Base-by-base conservation (phyloP, 2,888 invertebrate genomes). In the Drosophila monieri region DNA sequence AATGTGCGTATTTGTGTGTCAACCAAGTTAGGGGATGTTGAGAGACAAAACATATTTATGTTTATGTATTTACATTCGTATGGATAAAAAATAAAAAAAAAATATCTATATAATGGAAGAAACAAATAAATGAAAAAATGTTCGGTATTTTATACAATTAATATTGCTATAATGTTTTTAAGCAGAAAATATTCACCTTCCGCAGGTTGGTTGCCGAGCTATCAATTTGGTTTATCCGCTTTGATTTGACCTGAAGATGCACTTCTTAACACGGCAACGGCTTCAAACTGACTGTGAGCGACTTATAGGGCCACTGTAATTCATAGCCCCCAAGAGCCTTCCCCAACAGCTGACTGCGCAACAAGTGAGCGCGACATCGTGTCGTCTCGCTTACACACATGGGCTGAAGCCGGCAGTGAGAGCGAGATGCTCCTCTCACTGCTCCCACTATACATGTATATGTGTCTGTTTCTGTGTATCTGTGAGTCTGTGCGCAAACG, bases 141-240 rank as follows among this genome's bases (percentile, higher is more conserved):
- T 1, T 30, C 30, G 3, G 3, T 9, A 12, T 14, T 35, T 35
- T 35, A 14, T n/a, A 14, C 1, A 35, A 35, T 35, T 6, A 14
- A n/a, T 6, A n/a, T 35, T 35, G 12, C 12, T 32, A 12, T 0
- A 14, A 6, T n/a, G n/a, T n/a, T 35, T 14, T 35, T n/a, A 6
- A 35, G 2, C n/a, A n/a, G 2, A 44, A 58, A 64, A 77, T 80
- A 84, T 84, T 84, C 73, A 85, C 80, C 81, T 77, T 47, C 32
- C 10, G 14, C 30, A 3, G 30, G n/a, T 15, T 10, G 18, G 9
- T 32, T 44, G 12, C 6, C 41, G 25, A 21, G 41, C 32, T n/a
- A 32, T 48, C 14, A 18, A n/a, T 21, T 23, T 10, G 25, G n/a
- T 14, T n/a, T 35, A 49, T 49, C 18, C 32, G 18, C 18, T 30